Conservation (phyloP, 2,113 vertebrate species). For the Neomonachus schauinslandi region DNA sequence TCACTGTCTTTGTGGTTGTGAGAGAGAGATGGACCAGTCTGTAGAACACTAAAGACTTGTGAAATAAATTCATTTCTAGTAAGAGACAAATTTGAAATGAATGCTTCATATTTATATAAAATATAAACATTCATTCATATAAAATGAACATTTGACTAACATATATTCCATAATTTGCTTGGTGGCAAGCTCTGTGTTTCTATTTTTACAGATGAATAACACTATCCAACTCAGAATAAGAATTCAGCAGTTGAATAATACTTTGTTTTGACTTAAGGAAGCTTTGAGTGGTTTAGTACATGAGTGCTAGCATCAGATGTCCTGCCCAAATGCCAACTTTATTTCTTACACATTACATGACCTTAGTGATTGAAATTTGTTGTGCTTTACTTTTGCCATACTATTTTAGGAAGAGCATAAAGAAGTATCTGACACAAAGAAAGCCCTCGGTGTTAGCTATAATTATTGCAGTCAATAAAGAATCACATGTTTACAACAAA, state of each 20-base stretch:
- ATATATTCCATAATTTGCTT: not conserved
- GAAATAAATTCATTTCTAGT: constrained; percentile 3
- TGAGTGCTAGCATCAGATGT: not conserved
- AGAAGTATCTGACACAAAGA: not conserved
- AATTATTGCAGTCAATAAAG: not conserved
- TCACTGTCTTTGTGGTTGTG: not conserved
- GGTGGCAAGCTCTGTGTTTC: not conserved
- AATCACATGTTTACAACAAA: not conserved
- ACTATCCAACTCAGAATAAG: not conserved
- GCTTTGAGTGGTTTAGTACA: not conserved
- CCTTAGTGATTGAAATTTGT: not conserved
- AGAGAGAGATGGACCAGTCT: not conserved
- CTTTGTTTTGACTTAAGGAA: not conserved
- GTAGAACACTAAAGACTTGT: not conserved
- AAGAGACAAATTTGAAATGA: not conserved
- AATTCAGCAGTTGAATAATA: not conserved
- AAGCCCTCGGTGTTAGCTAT: not conserved
- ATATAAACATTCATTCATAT: not conserved
- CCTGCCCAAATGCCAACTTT: not conserved
- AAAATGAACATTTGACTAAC: not conserved
- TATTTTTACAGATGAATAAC: not conserved
- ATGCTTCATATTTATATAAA: not conserved
- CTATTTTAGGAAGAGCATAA: not conserved
- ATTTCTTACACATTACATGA: not conserved
- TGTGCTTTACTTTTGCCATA: not conserved